These are phyloP conservation scores for Pterostichus niger DNA, from an alignment of 2,888 invertebrate genomes.

Conservation along the genomic window DNA sequence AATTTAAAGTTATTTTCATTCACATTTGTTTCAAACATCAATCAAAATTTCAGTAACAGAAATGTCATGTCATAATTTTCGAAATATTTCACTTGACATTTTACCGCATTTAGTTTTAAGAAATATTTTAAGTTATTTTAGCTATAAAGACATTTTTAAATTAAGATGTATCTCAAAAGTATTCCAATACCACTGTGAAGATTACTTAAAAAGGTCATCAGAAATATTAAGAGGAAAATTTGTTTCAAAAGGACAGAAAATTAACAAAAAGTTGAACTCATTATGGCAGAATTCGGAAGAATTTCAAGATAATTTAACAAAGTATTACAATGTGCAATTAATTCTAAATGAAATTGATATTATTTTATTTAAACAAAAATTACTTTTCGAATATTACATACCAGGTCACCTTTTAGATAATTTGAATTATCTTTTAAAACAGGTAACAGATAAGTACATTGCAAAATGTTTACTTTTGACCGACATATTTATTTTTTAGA, in stretches of 20 bases:
- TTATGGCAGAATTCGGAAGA: background rate
- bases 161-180: slow-evolving; percentile 40
- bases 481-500: slow-evolving; percentile 29
- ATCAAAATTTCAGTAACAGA: slow-evolving; percentile 48
- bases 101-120: slow-evolving; percentile 51
- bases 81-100: slow-evolving; percentile 27
- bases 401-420: slow-evolving; percentile 46
- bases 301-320: slow-evolving; percentile 24
- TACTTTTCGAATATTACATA: slow-evolving; percentile 8
- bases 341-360: slow-evolving; percentile 45
- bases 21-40: slow-evolving; percentile 24
- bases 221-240: slow-evolving; percentile 50
- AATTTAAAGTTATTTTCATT: background rate
- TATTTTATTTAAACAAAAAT: slow-evolving; percentile 39
- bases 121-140: slow-evolving; percentile 47
- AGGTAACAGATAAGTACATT: slow-evolving; percentile 19
- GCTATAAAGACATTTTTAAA: slow-evolving; percentile 50
- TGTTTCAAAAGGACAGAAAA: slow-evolving; percentile 21
- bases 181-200: slow-evolving; percentile 38
- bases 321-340: slow-evolving; percentile 36
- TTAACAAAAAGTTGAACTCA: slow-evolving; percentile 31
- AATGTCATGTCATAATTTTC: slow-evolving; percentile 42
- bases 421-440: slow-evolving; percentile 23
- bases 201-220: slow-evolving; percentile 30
- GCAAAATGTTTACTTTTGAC: background rate